Evolutionary conservation across 2,797 vertebrate species (phyloP).

Genomic region (Orientallactaga sibirica): DNA sequence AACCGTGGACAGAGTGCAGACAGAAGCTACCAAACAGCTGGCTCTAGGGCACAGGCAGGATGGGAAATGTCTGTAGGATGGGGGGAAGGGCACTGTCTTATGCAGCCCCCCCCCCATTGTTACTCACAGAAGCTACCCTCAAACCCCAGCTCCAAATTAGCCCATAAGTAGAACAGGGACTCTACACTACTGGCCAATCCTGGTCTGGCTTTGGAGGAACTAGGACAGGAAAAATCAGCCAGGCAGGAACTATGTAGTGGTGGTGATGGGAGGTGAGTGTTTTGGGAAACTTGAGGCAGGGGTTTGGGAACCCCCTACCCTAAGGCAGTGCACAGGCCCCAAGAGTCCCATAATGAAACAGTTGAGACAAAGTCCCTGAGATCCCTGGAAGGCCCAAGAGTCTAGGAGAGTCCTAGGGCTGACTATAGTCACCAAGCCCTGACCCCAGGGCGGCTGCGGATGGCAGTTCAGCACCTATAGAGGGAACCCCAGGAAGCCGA

Average conservation of each 20-base stretch:
- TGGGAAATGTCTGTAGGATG: too few relatives aligned
- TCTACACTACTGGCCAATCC: not conserved
- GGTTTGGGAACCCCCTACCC: slow-evolving; percentile 12
- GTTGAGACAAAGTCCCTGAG: not conserved
- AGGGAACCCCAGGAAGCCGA: not conserved
- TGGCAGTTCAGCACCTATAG: not conserved
- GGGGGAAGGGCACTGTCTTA: not conserved
- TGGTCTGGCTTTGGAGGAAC: slow-evolving; percentile 16
- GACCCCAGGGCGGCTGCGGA: not conserved
- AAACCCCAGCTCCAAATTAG: not conserved
- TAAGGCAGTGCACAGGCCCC: not conserved
- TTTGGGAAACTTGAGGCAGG: not conserved
- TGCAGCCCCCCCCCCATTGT: not conserved
- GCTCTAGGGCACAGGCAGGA: too few relatives aligned
- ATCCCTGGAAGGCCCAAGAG: not conserved
- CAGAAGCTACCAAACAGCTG: too few relatives aligned
- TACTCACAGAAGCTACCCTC: not conserved
- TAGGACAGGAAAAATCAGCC: slow-evolving; percentile 54
- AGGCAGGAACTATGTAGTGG: not conserved
- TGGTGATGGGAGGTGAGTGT: too few relatives aligned
- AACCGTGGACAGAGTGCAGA: too few relatives aligned
- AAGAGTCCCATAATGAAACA: not conserved
- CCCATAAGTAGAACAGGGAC: too few relatives aligned
- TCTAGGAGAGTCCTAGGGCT: too few relatives aligned
- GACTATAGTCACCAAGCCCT: accelerated